phyloP scores from a whole-genome alignment of 2,113 vertebrate species.

The Leiothrix lutea region DNA sequence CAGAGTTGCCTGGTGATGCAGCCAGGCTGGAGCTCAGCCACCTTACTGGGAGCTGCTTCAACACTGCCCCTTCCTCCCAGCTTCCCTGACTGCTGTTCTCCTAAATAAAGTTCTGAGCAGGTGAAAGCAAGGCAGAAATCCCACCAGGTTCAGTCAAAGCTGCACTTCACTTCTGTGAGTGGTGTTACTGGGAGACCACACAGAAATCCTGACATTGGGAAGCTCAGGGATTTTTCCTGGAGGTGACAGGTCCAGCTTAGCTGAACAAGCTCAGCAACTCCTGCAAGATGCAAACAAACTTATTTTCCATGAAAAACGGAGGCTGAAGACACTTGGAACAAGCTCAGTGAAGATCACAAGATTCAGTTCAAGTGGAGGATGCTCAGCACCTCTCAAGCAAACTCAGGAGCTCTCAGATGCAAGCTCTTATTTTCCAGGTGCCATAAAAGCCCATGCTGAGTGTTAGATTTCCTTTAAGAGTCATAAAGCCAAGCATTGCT shows the following conservation, averaged over 20 bases:
- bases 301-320: not conserved
- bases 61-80: not conserved
- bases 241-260: not conserved
- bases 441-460: not conserved
- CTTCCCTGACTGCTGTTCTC: not conserved
- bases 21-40: rapidly evolving
- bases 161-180: not conserved
- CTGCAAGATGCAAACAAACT: not conserved
- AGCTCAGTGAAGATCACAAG: not conserved
- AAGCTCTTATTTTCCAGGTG: not conserved
- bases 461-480: not conserved
- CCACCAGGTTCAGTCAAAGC: not conserved
- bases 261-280: not conserved
- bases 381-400: not conserved
- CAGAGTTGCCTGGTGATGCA: rapidly evolving
- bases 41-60: not conserved
- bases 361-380: not conserved
- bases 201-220: not conserved
- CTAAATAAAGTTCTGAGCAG: not conserved
- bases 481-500: not conserved
- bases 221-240: not conserved
- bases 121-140: not conserved
- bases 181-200: not conserved
- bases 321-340: not conserved
- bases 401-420: not conserved